Evolutionary conservation across 2,113 vertebrate species (phyloP).

Genomic region (Motacilla alba): DNA sequence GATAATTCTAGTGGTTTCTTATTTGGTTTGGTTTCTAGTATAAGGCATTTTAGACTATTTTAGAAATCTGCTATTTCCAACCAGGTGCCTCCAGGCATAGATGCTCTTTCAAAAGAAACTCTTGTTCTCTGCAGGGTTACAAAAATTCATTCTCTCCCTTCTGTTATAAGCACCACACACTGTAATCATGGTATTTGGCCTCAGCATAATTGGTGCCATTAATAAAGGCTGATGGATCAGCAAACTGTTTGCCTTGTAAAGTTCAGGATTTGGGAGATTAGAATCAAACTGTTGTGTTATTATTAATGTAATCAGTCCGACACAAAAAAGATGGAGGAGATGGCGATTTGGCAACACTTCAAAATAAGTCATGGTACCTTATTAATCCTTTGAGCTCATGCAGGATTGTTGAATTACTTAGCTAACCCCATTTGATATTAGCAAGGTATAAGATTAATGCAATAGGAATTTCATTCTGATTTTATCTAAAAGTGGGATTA

Average conservation of each 20-base stretch:
- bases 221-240: constrained; percentile 44
- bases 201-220: constrained; percentile 3
- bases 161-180: not conserved
- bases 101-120: not conserved
- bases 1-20: not conserved
- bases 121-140: not conserved
- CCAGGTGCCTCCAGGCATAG: not conserved
- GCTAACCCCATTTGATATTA: not conserved
- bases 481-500: constrained; percentile 8
- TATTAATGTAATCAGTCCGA: not conserved
- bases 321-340: not conserved
- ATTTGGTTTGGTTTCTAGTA: not conserved
- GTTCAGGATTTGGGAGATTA: constrained; percentile 39
- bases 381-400: constrained; percentile 4
- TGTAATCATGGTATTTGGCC: not conserved
- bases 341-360: not conserved
- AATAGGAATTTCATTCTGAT: constrained; percentile 20
- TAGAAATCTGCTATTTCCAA: not conserved
- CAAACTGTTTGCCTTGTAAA: constrained; percentile 43
- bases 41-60: not conserved
- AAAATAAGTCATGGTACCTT: not conserved
- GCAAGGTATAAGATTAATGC: not conserved
- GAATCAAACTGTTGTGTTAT: not conserved
- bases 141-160: not conserved
- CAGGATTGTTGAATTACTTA: not conserved